Evolutionary conservation across 1,140 invertebrate species (phyloP), one percentile per base, ranked within the genome.

Genomic region (Calycopis cecrops): DNA sequence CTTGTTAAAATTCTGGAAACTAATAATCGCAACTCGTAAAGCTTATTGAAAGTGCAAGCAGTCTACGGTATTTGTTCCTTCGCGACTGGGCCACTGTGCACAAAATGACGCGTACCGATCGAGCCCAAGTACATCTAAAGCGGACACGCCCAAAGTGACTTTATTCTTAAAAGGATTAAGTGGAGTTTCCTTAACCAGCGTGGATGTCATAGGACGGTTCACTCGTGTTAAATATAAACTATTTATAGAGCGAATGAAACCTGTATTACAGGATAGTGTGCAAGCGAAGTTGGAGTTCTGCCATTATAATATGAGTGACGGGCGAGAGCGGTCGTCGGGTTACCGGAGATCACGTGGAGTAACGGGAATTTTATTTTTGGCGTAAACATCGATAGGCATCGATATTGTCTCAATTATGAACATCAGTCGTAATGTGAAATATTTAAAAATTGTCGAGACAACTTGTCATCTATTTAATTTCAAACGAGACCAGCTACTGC

Each of bases 171-270:
- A 11, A 35, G 0, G n/a, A 10, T 11, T 11, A 9, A 7, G 4
- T 52, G 62, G 42, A 57, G 42, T 63, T 62, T 47, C 35, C 64
- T 6, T 28, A 28, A 28, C 21, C 21, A 28, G 21, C 21, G 21
- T 28, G 21, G 2, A 28, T 6, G 21, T 6, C 2, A 28, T 28
- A 28, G 21, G 21, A 28, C 21, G 21, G 21, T 28, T 28, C 6
- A 28, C 21, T 28, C 21, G 21, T 28, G 21, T 28, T 28, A 6
- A 28, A 28, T 40, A 47, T 52, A 28, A 28, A 76, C 73, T 85
- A 85, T 85, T 82, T 79, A 80, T 85, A 85, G 79, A 75, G 68
- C 68, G 63, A 79, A 77, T 67, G 67, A 85, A 82, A 81, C 77
- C 72, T 74, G 77, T 77, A 71, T 62, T 63, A 69, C 76, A 74